Base-by-base conservation (phyloP, 2,797 vertebrate genomes). In the Acanthurus leucopareius region DNA sequence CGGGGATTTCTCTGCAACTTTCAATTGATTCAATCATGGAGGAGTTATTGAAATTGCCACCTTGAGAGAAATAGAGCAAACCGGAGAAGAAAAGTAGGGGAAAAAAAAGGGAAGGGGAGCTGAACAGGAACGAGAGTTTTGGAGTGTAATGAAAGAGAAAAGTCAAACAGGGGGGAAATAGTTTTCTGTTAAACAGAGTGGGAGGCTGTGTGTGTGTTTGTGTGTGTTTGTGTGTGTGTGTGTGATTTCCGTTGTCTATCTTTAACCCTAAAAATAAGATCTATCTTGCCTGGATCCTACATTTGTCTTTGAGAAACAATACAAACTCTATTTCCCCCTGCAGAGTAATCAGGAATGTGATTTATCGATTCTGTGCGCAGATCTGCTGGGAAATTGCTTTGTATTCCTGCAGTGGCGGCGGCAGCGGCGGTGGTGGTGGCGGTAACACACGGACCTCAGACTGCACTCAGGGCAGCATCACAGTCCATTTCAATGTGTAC, bases 281-380 rank as follows among this genome's bases (percentile, higher is more conserved):
- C 92, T 86, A 88, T 94, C 90, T 92, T 64, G 77, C 87, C 85
- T 13, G 86, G 71, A 90, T 87, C 84, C 85, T 75, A 89, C 90
- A 94, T 95, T 94, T 92, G 91, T 95, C 94, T 93, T 86, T 53
- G 78, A 92, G 89, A 94, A 95, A 94, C 92, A 94, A 94, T 90
- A 94, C 92, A 91, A 93, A 93, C 87, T 93, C 93, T 84, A 94
- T 94, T 93, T 94, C 88, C 93, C 85, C 87, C 90, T 51, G 79
- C 88, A 84, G 92, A 92, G 94, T 91, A 94, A 92, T 93, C 94
- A 91, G 91, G 89, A 90, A 84, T 84, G 89, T 91, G 89, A 91
- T 89, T 89, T 86, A 94, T 95, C 76, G 93, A 94, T 95, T 91
- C 73, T 49, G 84, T 56, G 82, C 72, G n/a, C 74, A 67, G 83